phyloP scores from a whole-genome alignment of 2,888 invertebrate species.

The Alviniconcha strummeri region DNA sequence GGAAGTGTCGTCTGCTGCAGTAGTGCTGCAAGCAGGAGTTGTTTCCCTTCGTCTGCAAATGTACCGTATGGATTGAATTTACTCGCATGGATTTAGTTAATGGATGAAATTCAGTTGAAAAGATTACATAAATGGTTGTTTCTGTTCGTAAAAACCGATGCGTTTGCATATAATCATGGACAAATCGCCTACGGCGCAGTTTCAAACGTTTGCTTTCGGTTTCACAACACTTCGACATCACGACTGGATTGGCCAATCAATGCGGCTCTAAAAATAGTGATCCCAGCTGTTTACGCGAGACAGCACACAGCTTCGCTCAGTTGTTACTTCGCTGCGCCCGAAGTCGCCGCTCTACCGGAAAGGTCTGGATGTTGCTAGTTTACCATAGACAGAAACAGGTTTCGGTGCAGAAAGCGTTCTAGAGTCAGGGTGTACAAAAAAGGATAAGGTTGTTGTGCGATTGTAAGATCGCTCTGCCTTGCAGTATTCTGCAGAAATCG shows the following conservation, averaged over 20 bases:
- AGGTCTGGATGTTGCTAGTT: background rate
- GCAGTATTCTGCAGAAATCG: constrained; percentile 43
- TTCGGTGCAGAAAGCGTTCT: too few species aligned
- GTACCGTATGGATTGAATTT: constrained; percentile 24
- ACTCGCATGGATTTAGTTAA: background rate
- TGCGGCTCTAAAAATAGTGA: constrained; percentile 30
- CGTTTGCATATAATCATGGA: too few species aligned
- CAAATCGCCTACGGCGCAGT: background rate
- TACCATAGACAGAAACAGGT: background rate
- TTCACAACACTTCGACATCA: constrained; percentile 28
- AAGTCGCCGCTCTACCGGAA: background rate
- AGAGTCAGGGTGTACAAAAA: too few species aligned
- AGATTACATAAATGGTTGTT: background rate
- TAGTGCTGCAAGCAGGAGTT: constrained; percentile 1
- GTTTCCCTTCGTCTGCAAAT: constrained; percentile 15
- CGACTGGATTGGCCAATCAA: constrained; percentile 23
- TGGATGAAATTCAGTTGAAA: background rate
- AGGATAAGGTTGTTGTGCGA: too few species aligned
- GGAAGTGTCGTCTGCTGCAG: constrained; percentile 20
- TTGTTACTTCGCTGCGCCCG: constrained; percentile 13
- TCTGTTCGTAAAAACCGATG: background rate
- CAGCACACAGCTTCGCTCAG: constrained; percentile 23
- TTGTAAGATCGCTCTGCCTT: too few species aligned
- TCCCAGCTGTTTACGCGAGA: constrained; percentile 35
- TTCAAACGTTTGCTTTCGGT: constrained; percentile 21